Evolutionary conservation across 2,888 invertebrate genomes (phyloP).

Genomic region (Clistopyga incitator): DNA sequence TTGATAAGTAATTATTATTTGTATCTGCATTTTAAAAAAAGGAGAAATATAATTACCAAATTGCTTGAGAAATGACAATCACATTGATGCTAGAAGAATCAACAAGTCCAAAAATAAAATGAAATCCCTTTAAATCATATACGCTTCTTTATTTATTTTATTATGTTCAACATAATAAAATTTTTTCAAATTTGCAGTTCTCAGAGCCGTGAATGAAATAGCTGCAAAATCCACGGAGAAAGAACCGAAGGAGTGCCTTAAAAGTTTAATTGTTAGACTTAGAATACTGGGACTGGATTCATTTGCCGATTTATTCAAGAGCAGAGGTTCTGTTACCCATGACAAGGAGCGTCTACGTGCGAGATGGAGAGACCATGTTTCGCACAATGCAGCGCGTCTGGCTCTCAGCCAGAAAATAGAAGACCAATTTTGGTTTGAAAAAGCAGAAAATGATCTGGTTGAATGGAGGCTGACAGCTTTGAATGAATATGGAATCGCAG

Average conservation of each 20-base stretch:
- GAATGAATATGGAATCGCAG: slow-evolving; percentile 87
- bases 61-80: too few species aligned
- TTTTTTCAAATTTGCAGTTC: slow-evolving; percentile 83
- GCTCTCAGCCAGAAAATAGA: slow-evolving; percentile 96
- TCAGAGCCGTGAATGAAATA: slow-evolving; percentile 91
- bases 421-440: slow-evolving; percentile 93
- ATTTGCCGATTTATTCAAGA: slow-evolving; percentile 87
- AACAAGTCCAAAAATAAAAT: too few species aligned
- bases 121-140: too few species aligned
- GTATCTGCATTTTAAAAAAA: not conserved
- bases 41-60: too few species aligned
- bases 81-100: too few species aligned
- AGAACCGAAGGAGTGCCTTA: slow-evolving; percentile 88
- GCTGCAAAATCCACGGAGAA: slow-evolving; percentile 86
- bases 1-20: slow-evolving; percentile 13
- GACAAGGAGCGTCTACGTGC: slow-evolving; percentile 88
- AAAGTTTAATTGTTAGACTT: slow-evolving; percentile 87
- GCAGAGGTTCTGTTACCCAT: slow-evolving; percentile 85
- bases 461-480: slow-evolving; percentile 90
- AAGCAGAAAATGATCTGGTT: slow-evolving; percentile 95
- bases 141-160: not conserved
- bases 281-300: slow-evolving; percentile 88
- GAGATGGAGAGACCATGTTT: slow-evolving; percentile 92
- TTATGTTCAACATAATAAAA: not conserved
- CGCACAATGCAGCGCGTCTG: slow-evolving; percentile 96